Conservation (phyloP, 2,797 vertebrate species). For the Oreonectes daqikongensis region DNA sequence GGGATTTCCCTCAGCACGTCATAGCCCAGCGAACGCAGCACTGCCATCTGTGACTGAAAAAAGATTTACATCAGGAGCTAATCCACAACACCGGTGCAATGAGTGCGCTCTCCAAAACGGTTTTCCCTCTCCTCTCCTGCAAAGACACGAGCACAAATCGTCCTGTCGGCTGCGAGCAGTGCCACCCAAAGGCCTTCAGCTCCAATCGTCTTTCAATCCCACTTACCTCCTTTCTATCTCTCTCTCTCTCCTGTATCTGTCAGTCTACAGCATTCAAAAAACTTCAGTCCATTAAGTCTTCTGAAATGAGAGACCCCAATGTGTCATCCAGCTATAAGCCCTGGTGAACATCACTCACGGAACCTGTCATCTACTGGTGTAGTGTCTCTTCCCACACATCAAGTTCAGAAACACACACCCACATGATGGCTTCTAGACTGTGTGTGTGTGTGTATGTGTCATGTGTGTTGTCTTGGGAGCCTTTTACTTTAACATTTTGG, state of each 20-base stretch:
- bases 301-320: conserved; percentile 77
- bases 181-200: conserved; percentile 36
- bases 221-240: conserved; percentile 30
- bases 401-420: conserved; percentile 29
- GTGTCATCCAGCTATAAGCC: conserved; percentile 75
- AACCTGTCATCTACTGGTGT: conserved; percentile 69
- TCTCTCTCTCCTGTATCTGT: conserved; percentile 59
- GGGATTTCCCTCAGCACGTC: conserved; percentile 81
- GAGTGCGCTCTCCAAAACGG: conserved; percentile 11
- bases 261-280: conserved; percentile 70
- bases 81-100: conserved; percentile 66
- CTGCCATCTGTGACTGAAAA: conserved; percentile 77
- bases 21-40: conserved; percentile 77
- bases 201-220: conserved; percentile 44
- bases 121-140: conserved; percentile 19
- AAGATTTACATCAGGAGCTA: conserved; percentile 79
- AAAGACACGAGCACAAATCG: conserved; percentile 40
- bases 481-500: conserved; percentile 6
- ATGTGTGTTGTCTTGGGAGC: conserved; percentile 24
- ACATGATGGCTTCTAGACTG: background rate
- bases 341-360: conserved; percentile 73
- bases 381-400: conserved; percentile 63
- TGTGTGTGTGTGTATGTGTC: conserved; percentile 30
- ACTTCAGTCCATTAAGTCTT: conserved; percentile 72
- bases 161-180: conserved; percentile 29